Evolutionary conservation across 2,888 invertebrate genomes (phyloP).

Genomic region (Mechanitis messenoides): DNA sequence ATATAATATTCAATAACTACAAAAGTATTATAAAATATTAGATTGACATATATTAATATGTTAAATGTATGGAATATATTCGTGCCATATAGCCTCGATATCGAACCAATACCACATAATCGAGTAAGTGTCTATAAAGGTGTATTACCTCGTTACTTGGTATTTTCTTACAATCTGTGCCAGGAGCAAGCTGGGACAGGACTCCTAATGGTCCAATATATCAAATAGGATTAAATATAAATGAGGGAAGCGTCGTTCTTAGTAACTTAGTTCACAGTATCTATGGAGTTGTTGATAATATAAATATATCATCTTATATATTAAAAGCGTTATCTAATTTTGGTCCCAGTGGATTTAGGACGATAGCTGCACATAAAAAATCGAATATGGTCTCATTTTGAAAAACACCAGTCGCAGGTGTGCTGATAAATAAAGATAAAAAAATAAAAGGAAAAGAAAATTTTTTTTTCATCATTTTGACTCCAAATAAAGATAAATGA

Average conservation of each 20-base stretch:
- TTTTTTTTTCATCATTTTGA: too few species aligned
- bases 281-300: neutral
- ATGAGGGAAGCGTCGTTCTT: slow-evolving; percentile 60
- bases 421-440: too few species aligned
- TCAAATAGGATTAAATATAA: slow-evolving; percentile 72
- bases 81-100: slow-evolving; percentile 11
- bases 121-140: slow-evolving; percentile 42
- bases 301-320: neutral
- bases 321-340: too few species aligned
- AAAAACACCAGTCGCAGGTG: too few species aligned
- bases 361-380: too few species aligned
- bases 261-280: slow-evolving; percentile 50
- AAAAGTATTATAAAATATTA: neutral
- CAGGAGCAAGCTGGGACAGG: slow-evolving; percentile 55
- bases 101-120: slow-evolving; percentile 28
- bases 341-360: too few species aligned
- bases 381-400: too few species aligned
- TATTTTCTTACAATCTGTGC: slow-evolving; percentile 64
- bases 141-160: slow-evolving; percentile 47
- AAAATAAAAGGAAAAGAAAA: too few species aligned
- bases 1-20: too few species aligned
- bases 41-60: too few species aligned
- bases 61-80: too few species aligned
- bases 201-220: slow-evolving; percentile 69
- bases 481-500: too few species aligned